Conservation (phyloP, 2,797 vertebrate species). For the Eulemur albifrons region DNA sequence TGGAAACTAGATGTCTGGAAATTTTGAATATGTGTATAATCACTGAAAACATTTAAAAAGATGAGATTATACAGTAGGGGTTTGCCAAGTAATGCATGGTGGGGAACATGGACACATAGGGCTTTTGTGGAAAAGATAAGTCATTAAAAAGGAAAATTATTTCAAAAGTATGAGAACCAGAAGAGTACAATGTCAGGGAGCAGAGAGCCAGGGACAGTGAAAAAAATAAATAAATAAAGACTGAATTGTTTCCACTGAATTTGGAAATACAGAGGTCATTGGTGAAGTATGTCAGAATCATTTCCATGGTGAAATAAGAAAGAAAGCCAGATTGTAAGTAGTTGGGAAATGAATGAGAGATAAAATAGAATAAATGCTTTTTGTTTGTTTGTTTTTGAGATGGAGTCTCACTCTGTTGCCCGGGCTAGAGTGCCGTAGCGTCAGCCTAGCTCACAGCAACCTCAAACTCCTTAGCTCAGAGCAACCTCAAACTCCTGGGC, state of each 20-base stretch:
- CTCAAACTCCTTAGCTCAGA: too few species aligned
- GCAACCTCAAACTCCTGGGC: too few species aligned
- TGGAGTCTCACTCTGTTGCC: too few species aligned
- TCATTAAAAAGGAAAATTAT: background rate
- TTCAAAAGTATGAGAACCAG: background rate
- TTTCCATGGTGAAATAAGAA: background rate
- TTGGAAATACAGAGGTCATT: constrained; percentile 21
- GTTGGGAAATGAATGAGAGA: background rate
- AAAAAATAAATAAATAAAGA: background rate
- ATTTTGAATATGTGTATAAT: background rate
- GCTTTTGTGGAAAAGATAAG: background rate
- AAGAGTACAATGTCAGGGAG: background rate
- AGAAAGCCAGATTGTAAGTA: background rate
- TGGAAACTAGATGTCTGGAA: background rate
- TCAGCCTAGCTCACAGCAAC: too few species aligned
- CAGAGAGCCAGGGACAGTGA: background rate
- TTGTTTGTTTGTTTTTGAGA: background rate
- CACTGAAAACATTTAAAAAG: background rate
- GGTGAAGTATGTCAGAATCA: background rate
- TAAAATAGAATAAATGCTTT: background rate
- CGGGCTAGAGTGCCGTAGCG: too few species aligned
- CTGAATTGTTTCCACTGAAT: background rate
- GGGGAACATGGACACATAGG: background rate
- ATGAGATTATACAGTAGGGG: background rate
- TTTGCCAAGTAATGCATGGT: background rate